phyloP scores from a whole-genome alignment of 2,797 vertebrate genomes.

The Okamejei kenojei region DNA sequence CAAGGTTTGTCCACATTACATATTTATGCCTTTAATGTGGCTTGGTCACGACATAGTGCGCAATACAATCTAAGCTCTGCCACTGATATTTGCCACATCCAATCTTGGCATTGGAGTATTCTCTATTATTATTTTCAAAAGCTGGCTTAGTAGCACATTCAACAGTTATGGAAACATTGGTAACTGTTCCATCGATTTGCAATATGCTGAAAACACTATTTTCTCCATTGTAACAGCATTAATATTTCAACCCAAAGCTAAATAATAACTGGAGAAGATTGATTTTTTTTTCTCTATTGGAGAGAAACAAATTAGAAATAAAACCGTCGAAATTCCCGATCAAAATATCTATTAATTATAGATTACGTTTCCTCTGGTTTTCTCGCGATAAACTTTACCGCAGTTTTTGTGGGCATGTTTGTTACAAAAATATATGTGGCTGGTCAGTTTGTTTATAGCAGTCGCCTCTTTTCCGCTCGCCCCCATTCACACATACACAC shows the following conservation, averaged over 20 bases:
- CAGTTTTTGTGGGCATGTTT: neutral
- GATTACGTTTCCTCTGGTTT: neutral
- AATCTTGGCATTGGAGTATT: neutral
- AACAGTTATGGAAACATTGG: neutral
- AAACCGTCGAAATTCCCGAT: neutral
- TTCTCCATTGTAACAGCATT: neutral
- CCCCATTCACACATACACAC: neutral
- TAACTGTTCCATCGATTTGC: neutral
- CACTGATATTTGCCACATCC: neutral
- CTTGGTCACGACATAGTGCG: neutral
- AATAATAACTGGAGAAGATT: neutral
- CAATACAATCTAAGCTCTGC: neutral
- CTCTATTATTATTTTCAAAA: neutral
- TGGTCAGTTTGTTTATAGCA: neutral
- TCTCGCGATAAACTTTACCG: too few relatives aligned
- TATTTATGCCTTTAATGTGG: neutral
- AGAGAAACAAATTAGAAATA: neutral
- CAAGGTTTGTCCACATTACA: neutral
- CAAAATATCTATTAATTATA: neutral
- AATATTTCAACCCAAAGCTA: neutral
- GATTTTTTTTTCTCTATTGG: neutral
- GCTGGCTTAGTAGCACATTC: neutral
- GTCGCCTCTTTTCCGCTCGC: neutral
- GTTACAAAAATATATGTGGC: neutral
- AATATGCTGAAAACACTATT: neutral